These are phyloP conservation scores for Dromococcyx pavoninus DNA, from an alignment of 2,797 vertebrate genomes.

Conservation along the genomic window DNA sequence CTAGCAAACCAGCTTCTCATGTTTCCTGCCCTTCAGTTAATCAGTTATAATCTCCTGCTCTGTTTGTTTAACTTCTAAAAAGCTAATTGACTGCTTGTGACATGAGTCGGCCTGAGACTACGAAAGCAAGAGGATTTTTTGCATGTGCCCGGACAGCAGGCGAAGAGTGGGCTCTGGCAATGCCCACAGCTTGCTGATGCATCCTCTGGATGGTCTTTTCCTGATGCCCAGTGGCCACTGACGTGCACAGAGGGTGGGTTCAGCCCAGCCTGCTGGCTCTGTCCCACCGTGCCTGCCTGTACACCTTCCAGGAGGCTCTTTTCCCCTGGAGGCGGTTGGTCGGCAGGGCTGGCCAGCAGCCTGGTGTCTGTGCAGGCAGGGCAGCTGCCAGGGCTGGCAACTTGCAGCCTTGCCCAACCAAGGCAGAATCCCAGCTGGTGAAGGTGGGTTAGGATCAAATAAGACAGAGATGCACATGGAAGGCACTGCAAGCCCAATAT, in stretches of 20 bases:
- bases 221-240: neutral
- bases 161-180: neutral
- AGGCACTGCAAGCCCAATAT: neutral
- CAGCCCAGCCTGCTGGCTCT: neutral
- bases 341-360: neutral
- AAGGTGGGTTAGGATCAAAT: neutral
- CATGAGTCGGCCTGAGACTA: neutral
- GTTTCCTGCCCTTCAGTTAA: conserved; percentile 38
- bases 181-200: neutral
- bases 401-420: neutral
- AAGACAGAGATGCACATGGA: neutral
- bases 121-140: neutral
- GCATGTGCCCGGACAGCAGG: neutral
- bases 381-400: neutral
- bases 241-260: rapidly evolving
- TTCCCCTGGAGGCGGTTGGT: rapidly evolving
- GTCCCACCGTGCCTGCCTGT: rapidly evolving
- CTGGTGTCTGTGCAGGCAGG: rapidly evolving
- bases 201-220: neutral
- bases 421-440: neutral
- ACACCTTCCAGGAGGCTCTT: neutral
- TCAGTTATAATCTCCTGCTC: conserved; percentile 13
- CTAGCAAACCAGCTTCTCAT: conserved; percentile 46
- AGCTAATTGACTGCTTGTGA: conserved; percentile 27
- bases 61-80: conserved; percentile 16